A percentile compares a stretch with the other conserved stretches of the same genome.
phyloP scores from a whole-genome alignment of 1,140 invertebrate species.

The Meteorus sp. region DNA sequence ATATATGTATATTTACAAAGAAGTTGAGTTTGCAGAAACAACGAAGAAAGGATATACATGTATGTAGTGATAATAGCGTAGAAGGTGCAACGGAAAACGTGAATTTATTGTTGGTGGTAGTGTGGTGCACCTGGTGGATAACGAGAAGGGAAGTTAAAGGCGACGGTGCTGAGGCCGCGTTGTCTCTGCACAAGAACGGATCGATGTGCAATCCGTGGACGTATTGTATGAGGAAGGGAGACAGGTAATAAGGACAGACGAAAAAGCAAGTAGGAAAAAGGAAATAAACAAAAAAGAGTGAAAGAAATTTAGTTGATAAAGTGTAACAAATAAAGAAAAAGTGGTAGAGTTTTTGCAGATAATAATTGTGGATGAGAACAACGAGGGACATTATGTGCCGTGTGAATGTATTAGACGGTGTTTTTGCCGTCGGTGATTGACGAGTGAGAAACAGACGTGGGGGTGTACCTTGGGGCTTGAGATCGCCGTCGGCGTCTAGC shows the following conservation, averaged over 20 bases:
- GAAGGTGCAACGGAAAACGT: not conserved
- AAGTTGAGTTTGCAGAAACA: no score
- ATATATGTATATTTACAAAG: no score
- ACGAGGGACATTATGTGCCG: not conserved
- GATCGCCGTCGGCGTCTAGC: conserved; percentile 13
- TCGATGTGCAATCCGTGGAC: conserved; percentile 3
- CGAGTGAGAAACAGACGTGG: not conserved
- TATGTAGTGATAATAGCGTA: not conserved
- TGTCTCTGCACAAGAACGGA: conserved; percentile 1
- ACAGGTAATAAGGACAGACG: not conserved
- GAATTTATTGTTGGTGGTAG: not conserved
- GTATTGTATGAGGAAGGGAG: conserved; percentile 1
- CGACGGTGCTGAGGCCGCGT: conserved; percentile 1
- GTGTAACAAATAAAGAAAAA: no score
- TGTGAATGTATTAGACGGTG: conserved; percentile 1
- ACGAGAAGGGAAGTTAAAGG: not conserved
- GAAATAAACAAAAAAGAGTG: not conserved
- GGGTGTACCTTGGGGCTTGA: conserved; percentile 1
- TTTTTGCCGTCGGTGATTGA: conserved; percentile 9
- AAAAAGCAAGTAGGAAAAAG: not conserved
- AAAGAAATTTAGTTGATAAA: conserved; percentile 2
- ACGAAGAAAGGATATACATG: no score
- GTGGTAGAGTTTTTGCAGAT: not conserved
- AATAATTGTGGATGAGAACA: not conserved
- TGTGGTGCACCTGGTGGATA: conserved; percentile 2